phyloP scores from a whole-genome alignment of 64 coral and sea anemone genomes.

The Actinia equina region DNA sequence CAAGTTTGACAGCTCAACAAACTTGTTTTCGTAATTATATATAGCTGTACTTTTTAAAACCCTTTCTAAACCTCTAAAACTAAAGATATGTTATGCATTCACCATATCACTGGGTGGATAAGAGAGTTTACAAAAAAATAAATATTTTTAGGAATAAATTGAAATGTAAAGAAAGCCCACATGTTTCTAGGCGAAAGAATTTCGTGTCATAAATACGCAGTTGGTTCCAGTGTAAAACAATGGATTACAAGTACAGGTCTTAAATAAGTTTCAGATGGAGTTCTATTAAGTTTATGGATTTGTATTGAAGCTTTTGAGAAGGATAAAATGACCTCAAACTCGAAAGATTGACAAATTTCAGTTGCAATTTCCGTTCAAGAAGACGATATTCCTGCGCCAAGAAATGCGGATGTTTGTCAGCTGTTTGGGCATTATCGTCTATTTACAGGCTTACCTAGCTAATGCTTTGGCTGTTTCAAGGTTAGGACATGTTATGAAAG shows the following conservation, averaged over 20 bases:
- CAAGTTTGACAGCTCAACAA: background rate
- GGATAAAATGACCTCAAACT: background rate
- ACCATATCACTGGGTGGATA: background rate
- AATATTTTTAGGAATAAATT: background rate
- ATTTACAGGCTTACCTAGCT: background rate
- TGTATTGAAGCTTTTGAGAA: background rate
- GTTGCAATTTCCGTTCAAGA: background rate
- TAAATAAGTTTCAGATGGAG: background rate
- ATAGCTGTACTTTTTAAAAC: background rate
- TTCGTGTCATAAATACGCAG: background rate
- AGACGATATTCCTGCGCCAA: background rate
- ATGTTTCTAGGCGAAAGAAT: background rate
- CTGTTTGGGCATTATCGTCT: background rate
- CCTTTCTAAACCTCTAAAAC: background rate
- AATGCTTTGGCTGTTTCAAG: slow-evolving; percentile 19
- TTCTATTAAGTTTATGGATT: background rate
- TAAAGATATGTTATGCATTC: background rate
- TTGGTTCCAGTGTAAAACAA: background rate
- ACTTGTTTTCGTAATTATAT: background rate
- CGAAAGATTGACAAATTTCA: background rate
- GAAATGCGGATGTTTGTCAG: background rate
- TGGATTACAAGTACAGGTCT: background rate
- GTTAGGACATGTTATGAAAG: slow-evolving; percentile 21
- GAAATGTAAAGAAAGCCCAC: background rate
- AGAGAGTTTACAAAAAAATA: background rate